Evolutionary conservation across 2,797 vertebrate genomes (phyloP).

Genomic region (Erithacus rubecula): DNA sequence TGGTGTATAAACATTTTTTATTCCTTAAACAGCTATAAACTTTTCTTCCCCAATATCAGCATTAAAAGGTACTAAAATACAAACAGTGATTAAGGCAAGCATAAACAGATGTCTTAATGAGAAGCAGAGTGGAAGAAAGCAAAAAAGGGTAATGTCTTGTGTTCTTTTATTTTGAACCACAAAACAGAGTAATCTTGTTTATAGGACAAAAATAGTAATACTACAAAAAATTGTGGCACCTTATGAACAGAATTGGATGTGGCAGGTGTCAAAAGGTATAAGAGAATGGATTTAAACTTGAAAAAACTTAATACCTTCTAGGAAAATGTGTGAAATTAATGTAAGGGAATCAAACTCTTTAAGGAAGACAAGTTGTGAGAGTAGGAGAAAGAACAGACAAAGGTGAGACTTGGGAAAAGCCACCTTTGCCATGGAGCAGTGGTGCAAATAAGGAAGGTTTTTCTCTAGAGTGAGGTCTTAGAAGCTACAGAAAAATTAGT

Average conservation of each 20-base stretch:
- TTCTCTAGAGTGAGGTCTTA: not conserved
- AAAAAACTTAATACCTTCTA: not conserved
- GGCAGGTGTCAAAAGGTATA: not conserved
- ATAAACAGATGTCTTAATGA: not conserved
- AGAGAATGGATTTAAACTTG: not conserved
- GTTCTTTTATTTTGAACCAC: not conserved
- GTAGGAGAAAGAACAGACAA: not conserved
- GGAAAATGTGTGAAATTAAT: not conserved
- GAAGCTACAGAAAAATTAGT: not conserved
- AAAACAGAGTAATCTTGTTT: not conserved
- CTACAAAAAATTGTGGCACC: not conserved
- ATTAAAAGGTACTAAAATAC: not conserved
- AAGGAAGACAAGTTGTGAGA: not conserved
- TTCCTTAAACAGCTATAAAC: not conserved
- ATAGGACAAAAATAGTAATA: not conserved
- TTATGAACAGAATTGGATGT: not conserved
- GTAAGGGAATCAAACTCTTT: not conserved
- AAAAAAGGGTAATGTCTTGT: not conserved
- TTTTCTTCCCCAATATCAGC: not conserved
- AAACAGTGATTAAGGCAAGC: not conserved
- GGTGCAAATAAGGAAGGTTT: not conserved
- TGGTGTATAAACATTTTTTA: not conserved
- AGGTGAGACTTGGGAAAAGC: not conserved
- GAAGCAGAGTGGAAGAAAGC: not conserved
- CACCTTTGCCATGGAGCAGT: not conserved